A percentile compares a stretch with the other conserved stretches of the same genome.
phyloP scores from a whole-genome alignment of 2,888 invertebrate genomes.

The Romanomermis culicivorax region DNA sequence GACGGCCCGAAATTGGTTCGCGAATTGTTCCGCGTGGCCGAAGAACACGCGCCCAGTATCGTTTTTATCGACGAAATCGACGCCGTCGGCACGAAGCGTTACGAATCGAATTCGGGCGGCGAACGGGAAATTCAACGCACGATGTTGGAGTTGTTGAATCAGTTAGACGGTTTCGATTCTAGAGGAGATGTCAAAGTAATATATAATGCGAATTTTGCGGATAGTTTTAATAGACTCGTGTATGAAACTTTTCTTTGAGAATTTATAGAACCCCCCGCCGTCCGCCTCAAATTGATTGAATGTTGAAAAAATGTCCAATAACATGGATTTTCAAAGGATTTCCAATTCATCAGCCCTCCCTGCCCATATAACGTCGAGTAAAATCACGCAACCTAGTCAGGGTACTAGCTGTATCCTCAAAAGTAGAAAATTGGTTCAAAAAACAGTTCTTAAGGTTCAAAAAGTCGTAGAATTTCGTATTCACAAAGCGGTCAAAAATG shows the following conservation, averaged over 20 bases:
- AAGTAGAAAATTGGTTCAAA: too few relatives aligned
- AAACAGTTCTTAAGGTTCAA: too few relatives aligned
- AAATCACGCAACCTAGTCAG: too few relatives aligned
- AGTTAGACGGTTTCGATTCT: constrained; percentile 91
- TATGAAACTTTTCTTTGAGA: not conserved
- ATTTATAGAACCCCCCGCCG: not conserved
- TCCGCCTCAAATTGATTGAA: too few relatives aligned
- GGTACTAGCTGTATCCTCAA: too few relatives aligned
- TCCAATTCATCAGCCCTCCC: constrained; percentile 2
- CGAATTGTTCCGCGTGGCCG: constrained; percentile 97
- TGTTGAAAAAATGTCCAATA: not conserved
- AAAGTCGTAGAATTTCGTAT: too few relatives aligned
- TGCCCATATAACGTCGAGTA: too few relatives aligned
- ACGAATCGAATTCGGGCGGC: constrained; percentile 96
- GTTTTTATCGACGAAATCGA: constrained; percentile 99
- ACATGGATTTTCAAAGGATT: constrained; percentile 1
- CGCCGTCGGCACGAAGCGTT: constrained; percentile 63
- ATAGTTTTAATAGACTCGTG: not conserved
- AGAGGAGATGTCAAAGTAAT: constrained; percentile 77
- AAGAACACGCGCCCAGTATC: constrained; percentile 96
- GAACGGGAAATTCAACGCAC: constrained; percentile 98
- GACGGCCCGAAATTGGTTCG: constrained; percentile 95
- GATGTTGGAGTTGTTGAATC: constrained; percentile 94
- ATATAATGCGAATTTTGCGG: constrained; percentile 3
- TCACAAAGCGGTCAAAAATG: too few relatives aligned